Percentiles rank a stretch among this genome's conserved stretches.
Conservation (phyloP, 2,888 invertebrate genomes). For the Apotomis capreana region DNA sequence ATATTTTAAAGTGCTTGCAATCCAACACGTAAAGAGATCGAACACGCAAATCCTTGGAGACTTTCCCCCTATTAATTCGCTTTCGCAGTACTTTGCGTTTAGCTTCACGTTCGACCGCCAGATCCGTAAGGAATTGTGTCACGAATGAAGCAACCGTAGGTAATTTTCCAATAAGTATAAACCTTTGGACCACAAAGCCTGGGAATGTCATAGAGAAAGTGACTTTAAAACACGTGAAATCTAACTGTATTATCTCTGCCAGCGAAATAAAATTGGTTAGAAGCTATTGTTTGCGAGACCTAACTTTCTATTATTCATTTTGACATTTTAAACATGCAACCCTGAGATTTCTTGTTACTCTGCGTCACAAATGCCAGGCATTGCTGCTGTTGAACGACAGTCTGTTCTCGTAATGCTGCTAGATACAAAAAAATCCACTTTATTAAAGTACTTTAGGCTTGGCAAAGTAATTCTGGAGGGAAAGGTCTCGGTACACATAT, state of each 20-base stretch:
- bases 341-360: constrained; percentile 17
- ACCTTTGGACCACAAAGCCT: constrained; percentile 17
- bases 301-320: constrained; percentile 40
- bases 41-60: constrained; percentile 72
- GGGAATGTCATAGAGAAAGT: constrained; percentile 39
- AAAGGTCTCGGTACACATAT: constrained; percentile 9
- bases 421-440: neutral
- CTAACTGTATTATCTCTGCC: constrained; percentile 25
- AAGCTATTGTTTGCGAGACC: constrained; percentile 34
- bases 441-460: neutral
- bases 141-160: constrained; percentile 41
- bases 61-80: constrained; percentile 80
- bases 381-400: constrained; percentile 5
- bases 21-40: constrained; percentile 63
- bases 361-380: neutral
- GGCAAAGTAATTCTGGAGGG: neutral
- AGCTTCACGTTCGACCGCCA: constrained; percentile 51
- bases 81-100: constrained; percentile 65
- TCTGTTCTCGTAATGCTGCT: neutral
- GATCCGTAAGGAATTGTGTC: constrained; percentile 52
- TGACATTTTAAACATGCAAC: constrained; percentile 39
- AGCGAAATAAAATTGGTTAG: constrained; percentile 34
- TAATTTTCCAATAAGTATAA: constrained; percentile 20
- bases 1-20: constrained; percentile 22
- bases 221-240: constrained; percentile 37